Base-by-base conservation (phyloP, 2,888 invertebrate genomes). In the Tetranychus truncatus region DNA sequence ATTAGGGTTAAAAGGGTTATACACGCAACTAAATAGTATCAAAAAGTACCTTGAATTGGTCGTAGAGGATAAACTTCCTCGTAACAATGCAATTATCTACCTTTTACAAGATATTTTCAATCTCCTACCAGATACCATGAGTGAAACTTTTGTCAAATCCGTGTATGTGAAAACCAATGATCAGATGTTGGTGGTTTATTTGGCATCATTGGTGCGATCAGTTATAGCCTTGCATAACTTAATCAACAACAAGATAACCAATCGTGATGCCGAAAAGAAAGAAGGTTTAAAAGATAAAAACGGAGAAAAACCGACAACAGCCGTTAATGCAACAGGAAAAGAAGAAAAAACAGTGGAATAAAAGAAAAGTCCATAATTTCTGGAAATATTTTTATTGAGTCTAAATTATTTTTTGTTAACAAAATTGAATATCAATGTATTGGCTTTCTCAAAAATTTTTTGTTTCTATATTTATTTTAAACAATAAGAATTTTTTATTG, bases 131-230 rank as follows among this genome's bases (percentile, higher is more conserved):
- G 96, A 99, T 83, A 92, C 97, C 80, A 89, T 91, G 74, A 89
- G 91, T 81, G 91, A 91, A 77, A 89, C 89, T 77, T 97, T 99
- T 82, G 91, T 94, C 78, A 93, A 94, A 81, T 91, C 96, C 9
- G 88, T 97, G 80, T 95, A 95, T 81, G 91, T 97, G 55, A 96
- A 97, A 85, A 97, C 97, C 6, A 99, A 99, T 83, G 99, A 99
- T 85, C 99, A 99, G 83, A 93, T 97, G 87, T 86, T 99, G 81
- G 96, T 95, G 55, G 95, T 99, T 18, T 99, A 99, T 82, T 86
- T 99, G 79, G 96, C 97, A 20, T 92, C 99, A 0, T 87, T 99
- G 81, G 94, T 74, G 77, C 83, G 97, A 77, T 95, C 95, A 2
- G 94, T 99, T 78, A 92, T 99, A 79, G 97, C 99, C 1, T 85